phyloP scores from a whole-genome alignment of 2,113 vertebrate species.

The Prolemur simus region DNA sequence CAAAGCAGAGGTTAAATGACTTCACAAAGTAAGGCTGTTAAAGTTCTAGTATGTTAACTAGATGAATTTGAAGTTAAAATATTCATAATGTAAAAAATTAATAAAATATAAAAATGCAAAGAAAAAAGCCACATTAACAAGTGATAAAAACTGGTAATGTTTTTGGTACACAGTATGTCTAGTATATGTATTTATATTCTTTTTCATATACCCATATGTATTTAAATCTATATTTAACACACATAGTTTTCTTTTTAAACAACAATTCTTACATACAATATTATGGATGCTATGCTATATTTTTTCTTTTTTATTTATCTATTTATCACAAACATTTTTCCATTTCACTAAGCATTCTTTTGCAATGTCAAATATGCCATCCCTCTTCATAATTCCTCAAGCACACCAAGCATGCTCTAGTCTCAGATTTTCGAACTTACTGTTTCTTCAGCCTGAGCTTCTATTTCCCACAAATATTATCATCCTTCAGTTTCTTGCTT shows the following conservation, averaged over 20 bases:
- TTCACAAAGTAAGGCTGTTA: constrained; percentile 54
- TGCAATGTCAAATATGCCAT: neutral
- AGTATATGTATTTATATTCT: neutral
- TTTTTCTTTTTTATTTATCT: neutral
- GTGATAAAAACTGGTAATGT: neutral
- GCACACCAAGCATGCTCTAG: neutral
- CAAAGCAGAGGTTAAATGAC: constrained; percentile 40
- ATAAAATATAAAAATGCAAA: neutral
- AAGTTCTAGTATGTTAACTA: constrained; percentile 50
- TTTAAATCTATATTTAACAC: neutral
- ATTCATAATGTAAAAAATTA: neutral
- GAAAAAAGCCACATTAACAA: neutral
- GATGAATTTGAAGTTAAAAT: constrained; percentile 63
- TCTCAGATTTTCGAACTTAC: neutral
- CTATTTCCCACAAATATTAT: neutral
- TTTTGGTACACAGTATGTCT: neutral
- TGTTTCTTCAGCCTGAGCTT: neutral
- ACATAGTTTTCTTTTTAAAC: neutral
- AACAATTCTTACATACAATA: neutral
- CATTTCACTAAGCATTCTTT: neutral
- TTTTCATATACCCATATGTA: neutral
- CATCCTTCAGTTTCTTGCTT: neutral
- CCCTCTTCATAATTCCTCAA: neutral
- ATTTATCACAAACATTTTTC: neutral
- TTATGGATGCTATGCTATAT: neutral